Conservation (phyloP, 2,797 vertebrate species). For the Microchirus variegatus region DNA sequence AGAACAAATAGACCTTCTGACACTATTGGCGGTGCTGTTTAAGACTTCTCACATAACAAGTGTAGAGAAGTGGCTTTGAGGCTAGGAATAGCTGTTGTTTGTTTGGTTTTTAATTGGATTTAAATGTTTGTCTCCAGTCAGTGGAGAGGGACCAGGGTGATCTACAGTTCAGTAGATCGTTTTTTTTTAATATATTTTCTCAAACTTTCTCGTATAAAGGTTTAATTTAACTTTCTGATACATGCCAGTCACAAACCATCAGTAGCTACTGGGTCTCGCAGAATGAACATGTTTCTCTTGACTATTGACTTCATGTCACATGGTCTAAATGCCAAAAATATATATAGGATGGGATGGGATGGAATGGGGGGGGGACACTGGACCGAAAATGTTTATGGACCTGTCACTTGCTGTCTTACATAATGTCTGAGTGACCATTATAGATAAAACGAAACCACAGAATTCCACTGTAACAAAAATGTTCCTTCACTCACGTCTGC, state of each 20-base stretch:
- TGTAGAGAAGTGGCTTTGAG: conserved; percentile 33
- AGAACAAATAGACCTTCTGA: conserved; percentile 69
- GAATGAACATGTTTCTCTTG: conserved; percentile 46
- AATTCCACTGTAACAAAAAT: conserved; percentile 48
- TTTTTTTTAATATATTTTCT: conserved; percentile 51
- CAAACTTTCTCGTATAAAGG: conserved; percentile 36
- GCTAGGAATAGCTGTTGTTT: conserved; percentile 22
- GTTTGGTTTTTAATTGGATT: conserved; percentile 42
- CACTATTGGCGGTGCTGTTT: conserved; percentile 34
- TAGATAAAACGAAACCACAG: conserved; percentile 24
- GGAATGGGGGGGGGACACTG: conserved; percentile 63
- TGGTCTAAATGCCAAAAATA: conserved; percentile 38
- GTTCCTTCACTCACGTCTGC: conserved; percentile 46
- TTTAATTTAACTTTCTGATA: conserved; percentile 45
- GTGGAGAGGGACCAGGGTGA: conserved; percentile 71
- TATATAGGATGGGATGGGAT: conserved; percentile 55
- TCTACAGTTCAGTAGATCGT: conserved; percentile 51
- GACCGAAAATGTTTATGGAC: conserved; percentile 63
- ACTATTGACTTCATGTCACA: conserved; percentile 21
- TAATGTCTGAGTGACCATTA: conserved; percentile 36
- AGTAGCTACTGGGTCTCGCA: conserved; percentile 55
- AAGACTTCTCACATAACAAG: conserved; percentile 26
- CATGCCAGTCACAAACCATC: conserved; percentile 64
- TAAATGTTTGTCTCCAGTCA: conserved; percentile 60
- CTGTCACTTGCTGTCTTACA: conserved; percentile 61